Percentiles rank a stretch among this genome's conserved stretches.
These are phyloP conservation scores for Egretta garzetta DNA, from an alignment of 2,113 vertebrate species.

Conservation along the genomic window DNA sequence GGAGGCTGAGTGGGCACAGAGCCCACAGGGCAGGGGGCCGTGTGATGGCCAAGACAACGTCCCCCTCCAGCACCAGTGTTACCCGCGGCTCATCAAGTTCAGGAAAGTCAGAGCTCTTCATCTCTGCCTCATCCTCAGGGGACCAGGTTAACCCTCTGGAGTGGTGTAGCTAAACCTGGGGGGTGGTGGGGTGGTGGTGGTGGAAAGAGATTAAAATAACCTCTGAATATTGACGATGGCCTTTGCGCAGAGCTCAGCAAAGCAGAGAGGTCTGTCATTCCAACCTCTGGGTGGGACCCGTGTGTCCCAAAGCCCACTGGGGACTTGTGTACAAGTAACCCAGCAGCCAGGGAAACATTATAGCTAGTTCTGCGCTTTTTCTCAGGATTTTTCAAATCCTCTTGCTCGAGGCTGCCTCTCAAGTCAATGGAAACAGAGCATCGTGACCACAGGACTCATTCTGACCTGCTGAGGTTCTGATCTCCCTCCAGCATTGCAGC, in stretches of 20 bases:
- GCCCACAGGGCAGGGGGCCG: neutral
- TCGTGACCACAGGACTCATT: neutral
- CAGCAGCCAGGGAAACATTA: neutral
- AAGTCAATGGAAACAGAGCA: neutral
- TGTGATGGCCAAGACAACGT: accelerated
- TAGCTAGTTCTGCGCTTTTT: neutral
- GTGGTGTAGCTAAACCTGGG: neutral
- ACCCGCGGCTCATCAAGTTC: neutral
- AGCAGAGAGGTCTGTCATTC: neutral
- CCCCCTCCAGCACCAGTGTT: neutral
- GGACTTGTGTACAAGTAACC: neutral
- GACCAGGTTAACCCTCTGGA: neutral
- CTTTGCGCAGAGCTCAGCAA: neutral
- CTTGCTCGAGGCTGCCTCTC: neutral
- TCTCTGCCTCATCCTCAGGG: neutral
- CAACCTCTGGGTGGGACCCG: neutral
- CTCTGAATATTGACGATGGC: neutral
- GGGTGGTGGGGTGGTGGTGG: accelerated
- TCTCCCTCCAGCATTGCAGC: neutral
- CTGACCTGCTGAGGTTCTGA: neutral
- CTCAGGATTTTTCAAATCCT: neutral
- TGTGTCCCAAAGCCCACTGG: neutral
- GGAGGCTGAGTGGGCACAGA: neutral
- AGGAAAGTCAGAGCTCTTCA: neutral
- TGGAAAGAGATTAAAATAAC: neutral